phyloP scores from a whole-genome alignment of 2,888 invertebrate genomes.

The Epinotia brunnichana region DNA sequence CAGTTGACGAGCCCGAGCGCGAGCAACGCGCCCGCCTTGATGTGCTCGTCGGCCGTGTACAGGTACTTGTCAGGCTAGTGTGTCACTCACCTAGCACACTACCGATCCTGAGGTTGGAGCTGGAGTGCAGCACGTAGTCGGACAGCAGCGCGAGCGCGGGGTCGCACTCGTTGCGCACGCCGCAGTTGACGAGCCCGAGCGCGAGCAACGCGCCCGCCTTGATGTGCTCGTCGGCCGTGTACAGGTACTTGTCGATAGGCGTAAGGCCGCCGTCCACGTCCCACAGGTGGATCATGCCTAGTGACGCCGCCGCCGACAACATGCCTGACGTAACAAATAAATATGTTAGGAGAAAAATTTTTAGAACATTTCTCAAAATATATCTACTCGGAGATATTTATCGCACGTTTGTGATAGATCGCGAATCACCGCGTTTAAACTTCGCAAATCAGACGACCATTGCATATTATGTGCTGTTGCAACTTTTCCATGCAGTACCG shows the following conservation, averaged over 20 bases:
- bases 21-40: slow-evolving; percentile 97
- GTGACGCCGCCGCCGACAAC: slow-evolving; percentile 98
- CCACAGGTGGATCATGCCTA: slow-evolving; percentile 98
- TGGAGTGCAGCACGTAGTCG: slow-evolving; percentile 95
- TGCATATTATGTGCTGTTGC: no score
- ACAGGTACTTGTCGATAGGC: slow-evolving; percentile 98
- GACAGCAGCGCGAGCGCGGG: slow-evolving; percentile 97
- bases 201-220: slow-evolving; percentile 98
- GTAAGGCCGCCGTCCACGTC: slow-evolving; percentile 99
- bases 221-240: slow-evolving; percentile 97
- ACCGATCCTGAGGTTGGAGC: slow-evolving; percentile 92
- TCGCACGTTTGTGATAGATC: no score
- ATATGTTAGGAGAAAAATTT: not conserved
- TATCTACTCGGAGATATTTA: no score
- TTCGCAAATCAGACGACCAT: no score
- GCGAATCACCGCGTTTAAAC: no score
- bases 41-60: slow-evolving; percentile 97
- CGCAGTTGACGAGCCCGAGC: slow-evolving; percentile 98
- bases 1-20: slow-evolving; percentile 99
- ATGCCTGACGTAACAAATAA: slow-evolving; percentile 83
- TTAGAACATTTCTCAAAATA: no score
- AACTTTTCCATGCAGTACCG: no score
- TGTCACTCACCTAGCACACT: slow-evolving; percentile 85
- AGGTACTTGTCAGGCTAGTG: no score
- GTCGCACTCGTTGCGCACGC: slow-evolving; percentile 98